Evolutionary conservation across 2,113 vertebrate species (phyloP), one percentile per base, ranked within the genome.

Genomic region (Isurus oxyrinchus): DNA sequence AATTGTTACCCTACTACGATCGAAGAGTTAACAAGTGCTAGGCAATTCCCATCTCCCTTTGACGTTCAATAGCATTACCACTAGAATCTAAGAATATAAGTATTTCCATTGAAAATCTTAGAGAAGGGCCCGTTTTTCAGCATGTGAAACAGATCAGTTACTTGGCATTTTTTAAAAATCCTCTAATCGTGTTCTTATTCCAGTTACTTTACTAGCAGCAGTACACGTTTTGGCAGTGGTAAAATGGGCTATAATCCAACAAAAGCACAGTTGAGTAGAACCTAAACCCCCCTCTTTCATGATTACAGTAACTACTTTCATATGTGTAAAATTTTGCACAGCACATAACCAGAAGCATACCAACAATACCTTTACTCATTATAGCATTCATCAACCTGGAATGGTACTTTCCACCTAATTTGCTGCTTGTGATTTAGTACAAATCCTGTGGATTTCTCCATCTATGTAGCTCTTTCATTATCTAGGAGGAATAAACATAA

Each of bases 221-320:
- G 91, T 40, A 40, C 93, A 94, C 93, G 16, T 72, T 95, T 95
- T 95, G 94, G 94, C 67, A 53, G 21, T 72, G 40, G 66, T 95
- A 49, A 72, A 95, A 55, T 72, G 67, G 88, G 66, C 94, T 69
- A 27, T 66, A 72, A 72, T 95, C 94, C 94, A 72, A 72, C 44
- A 35, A 69, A 13, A 95, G 94, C 94, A 95, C 63, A 69, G 44
- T 69, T 53, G 94, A 72, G 44, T 49, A 95, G 63, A 27, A 72
- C 67, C 67, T 95, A 14, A 95, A 53, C 67, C 25, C n/a, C n/a
- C 49, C 13, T 49, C 55, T 95, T 72, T 95, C 90, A 72, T 63
- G 90, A 94, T 63, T 94, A 95, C 94, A 95, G 25, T 95, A 69
- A 95, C 44, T 72, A 72, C 94, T 95, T 95, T 95, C 63, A 95